Base-by-base conservation (phyloP, 2,888 invertebrate species). In the Seira sanloemensis region DNA sequence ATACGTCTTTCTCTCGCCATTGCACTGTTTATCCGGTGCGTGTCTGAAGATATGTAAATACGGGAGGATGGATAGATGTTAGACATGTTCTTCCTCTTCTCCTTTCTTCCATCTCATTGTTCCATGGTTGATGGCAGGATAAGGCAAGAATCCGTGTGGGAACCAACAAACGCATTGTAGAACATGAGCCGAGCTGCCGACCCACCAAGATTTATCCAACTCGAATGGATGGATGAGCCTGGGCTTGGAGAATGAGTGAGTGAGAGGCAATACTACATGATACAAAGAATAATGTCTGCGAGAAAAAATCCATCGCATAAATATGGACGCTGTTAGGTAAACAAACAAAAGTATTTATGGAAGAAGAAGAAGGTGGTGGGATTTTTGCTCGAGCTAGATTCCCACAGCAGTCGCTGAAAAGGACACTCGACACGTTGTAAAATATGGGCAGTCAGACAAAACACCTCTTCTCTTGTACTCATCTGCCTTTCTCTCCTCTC, bases 241-340 rank as follows among this genome's bases (percentile, higher is more conserved):
- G 16, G n/a, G 50, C n/a, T n/a, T n/a, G n/a, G 50, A 50, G n/a
- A 50, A 50, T 18, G 50, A 50, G 50, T 50, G 50, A 50, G n/a
- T 50, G 50, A 50, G 50, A 50, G 50, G 50, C n/a, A 18, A 50
- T 50, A n/a, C n/a, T n/a, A 50, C 50, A 50, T 50, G 50, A 50
- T 50, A 50, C 12, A 50, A 50, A 50, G 12, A 16, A 50, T 2
- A 50, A 50, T 50, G 12, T 50, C 16, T 50, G 2, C 2, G 16
- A 50, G 16, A 2, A 50, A 12, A 50, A 50, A 50, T 2, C n/a
- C 16, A n/a, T 37, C 12, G 4, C 12, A 37, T 12, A 37, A 37
- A 12, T 4, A 37, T 37, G 37, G 5, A 37, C 12, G n/a, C n/a
- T n/a, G n/a, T n/a, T n/a, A n/a, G n/a, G n/a, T n/a, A n/a, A n/a